Conservation (phyloP, 2,113 vertebrate species). For the Puma concolor region DNA sequence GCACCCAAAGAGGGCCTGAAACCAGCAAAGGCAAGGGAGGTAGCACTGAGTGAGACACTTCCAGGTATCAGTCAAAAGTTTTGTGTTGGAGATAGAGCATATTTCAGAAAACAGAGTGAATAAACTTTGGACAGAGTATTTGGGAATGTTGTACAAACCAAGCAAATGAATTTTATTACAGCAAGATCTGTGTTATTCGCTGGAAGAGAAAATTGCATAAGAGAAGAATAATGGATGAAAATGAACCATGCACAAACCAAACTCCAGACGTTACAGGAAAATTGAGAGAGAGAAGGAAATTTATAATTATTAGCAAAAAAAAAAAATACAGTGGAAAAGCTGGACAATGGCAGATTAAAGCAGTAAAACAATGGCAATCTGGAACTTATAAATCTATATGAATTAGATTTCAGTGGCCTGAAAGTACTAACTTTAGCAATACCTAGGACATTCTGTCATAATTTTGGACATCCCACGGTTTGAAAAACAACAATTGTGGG, state of each 20-base stretch:
- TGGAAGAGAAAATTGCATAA: background rate
- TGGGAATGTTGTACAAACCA: background rate
- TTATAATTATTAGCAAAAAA: background rate
- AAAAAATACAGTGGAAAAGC: background rate
- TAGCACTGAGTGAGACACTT: rapidly evolving
- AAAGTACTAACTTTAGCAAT: background rate
- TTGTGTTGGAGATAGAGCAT: background rate
- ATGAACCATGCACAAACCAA: background rate
- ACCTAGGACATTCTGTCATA: background rate
- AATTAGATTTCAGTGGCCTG: background rate
- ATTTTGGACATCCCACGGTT: background rate
- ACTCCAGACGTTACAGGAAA: background rate
- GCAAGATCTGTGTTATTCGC: background rate
- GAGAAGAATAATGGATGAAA: background rate
- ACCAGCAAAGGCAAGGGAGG: background rate
- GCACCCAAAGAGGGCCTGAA: background rate
- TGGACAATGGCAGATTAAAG: background rate
- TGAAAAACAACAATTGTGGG: too few species aligned
- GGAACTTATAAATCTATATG: background rate
- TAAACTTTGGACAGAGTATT: background rate
- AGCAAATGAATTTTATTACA: background rate
- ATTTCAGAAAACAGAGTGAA: background rate
- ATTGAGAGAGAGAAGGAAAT: background rate
- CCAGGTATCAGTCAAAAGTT: background rate
- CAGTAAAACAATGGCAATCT: background rate